phyloP scores from a whole-genome alignment of 2,113 vertebrate species.

The Pelecanus crispus region DNA sequence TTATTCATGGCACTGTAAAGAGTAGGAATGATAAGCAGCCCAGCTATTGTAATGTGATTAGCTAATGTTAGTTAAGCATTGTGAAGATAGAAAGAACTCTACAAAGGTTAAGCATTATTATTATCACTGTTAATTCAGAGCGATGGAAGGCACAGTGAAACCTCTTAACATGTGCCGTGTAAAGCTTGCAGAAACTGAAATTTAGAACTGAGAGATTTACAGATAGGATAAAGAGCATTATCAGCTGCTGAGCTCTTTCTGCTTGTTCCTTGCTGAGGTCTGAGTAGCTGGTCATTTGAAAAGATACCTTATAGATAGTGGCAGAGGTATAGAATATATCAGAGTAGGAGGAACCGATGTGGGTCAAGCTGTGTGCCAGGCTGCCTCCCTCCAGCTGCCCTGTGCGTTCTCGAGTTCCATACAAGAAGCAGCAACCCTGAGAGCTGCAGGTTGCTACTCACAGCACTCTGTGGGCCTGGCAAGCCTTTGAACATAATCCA shows the following conservation, averaged over 20 bases:
- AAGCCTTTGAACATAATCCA: neutral
- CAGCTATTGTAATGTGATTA: slow-evolving; percentile 23
- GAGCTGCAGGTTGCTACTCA: neutral
- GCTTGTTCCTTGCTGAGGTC: neutral
- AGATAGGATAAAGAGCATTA: neutral
- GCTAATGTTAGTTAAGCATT: slow-evolving; percentile 23
- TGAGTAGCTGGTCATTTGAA: neutral
- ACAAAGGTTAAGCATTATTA: slow-evolving; percentile 31
- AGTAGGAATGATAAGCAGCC: slow-evolving; percentile 34
- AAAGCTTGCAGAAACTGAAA: slow-evolving; percentile 20
- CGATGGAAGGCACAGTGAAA: slow-evolving; percentile 6
- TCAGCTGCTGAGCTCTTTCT: neutral
- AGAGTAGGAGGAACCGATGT: neutral
- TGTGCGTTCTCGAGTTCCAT: fast-evolving
- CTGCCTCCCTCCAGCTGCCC: neutral
- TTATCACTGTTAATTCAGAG: slow-evolving; percentile 14
- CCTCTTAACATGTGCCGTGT: neutral
- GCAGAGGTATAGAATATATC: neutral
- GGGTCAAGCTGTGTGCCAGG: neutral
- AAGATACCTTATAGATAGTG: neutral
- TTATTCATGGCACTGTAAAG: slow-evolving; percentile 38
- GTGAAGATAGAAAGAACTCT: slow-evolving; percentile 1
- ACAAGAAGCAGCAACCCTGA: neutral
- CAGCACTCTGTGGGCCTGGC: neutral
- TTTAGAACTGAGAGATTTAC: neutral